Evolutionary conservation across 2,797 vertebrate genomes (phyloP).

Genomic region (Psittacula echo): DNA sequence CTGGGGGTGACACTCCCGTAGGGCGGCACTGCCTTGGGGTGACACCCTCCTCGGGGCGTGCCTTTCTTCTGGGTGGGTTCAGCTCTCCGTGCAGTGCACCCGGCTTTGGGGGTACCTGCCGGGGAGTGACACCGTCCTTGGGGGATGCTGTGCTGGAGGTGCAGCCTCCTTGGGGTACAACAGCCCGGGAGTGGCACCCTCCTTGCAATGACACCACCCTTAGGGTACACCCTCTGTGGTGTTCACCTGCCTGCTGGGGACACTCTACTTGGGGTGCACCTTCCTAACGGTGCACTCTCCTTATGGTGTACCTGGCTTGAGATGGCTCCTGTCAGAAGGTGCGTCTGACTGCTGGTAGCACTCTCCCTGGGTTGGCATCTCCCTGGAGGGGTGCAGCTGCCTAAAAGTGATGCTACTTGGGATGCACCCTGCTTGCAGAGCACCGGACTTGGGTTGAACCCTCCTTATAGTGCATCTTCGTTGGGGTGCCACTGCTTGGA

Average conservation of each 20-base stretch:
- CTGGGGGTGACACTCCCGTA: not conserved
- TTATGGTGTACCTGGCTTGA: not conserved
- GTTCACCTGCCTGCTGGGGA: not conserved
- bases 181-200: not conserved
- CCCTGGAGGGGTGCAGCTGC: not conserved
- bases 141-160: not conserved
- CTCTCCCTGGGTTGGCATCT: not conserved
- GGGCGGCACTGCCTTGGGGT: accelerated
- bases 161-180: not conserved
- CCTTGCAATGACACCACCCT: not conserved
- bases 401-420: no score
- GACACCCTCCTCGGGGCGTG: not conserved
- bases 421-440: not conserved
- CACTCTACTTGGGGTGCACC: not conserved
- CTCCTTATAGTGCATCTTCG: not conserved
- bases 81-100: not conserved
- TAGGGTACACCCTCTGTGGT: not conserved
- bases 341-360: not conserved
- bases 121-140: not conserved
- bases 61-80: not conserved
- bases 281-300: not conserved
- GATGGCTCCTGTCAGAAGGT: not conserved
- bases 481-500: not conserved
- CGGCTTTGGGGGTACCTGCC: not conserved
- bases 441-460: not conserved